These are phyloP conservation scores for Dasyprocta punctata DNA, from an alignment of 2,113 vertebrate genomes.

Conservation along the genomic window DNA sequence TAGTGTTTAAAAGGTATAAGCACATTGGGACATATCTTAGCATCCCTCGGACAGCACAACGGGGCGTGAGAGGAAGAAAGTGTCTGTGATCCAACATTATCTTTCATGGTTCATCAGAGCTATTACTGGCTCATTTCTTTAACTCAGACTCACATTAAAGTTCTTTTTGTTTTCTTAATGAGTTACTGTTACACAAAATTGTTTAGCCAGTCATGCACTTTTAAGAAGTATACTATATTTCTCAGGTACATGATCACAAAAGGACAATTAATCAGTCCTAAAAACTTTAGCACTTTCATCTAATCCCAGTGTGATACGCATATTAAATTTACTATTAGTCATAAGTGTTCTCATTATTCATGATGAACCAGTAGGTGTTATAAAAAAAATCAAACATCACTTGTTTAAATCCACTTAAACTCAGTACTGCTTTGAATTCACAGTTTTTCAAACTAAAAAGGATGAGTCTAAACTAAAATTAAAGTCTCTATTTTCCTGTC, in stretches of 20 bases:
- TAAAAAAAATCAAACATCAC: conserved; percentile 43
- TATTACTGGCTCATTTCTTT: conserved; percentile 28
- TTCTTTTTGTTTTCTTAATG: conserved; percentile 38
- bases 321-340: neutral
- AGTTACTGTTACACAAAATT: conserved; percentile 27
- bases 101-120: conserved; percentile 15
- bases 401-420: conserved; percentile 37
- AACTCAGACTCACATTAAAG: neutral
- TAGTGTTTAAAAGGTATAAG: neutral
- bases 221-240: conserved; percentile 8
- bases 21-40: neutral
- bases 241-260: conserved; percentile 20
- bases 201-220: neutral
- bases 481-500: neutral
- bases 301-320: neutral
- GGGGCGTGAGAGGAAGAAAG: neutral
- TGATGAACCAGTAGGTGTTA: neutral
- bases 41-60: neutral
- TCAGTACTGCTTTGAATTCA: conserved; percentile 41
- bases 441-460: conserved; percentile 36
- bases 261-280: conserved; percentile 25
- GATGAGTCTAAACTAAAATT: conserved; percentile 30
- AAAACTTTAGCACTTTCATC: neutral
- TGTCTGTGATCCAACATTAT: neutral
- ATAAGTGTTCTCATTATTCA: conserved; percentile 38